These are phyloP conservation scores for Folsomia manolachei DNA, from an alignment of 2,888 invertebrate species.

Conservation along the genomic window DNA sequence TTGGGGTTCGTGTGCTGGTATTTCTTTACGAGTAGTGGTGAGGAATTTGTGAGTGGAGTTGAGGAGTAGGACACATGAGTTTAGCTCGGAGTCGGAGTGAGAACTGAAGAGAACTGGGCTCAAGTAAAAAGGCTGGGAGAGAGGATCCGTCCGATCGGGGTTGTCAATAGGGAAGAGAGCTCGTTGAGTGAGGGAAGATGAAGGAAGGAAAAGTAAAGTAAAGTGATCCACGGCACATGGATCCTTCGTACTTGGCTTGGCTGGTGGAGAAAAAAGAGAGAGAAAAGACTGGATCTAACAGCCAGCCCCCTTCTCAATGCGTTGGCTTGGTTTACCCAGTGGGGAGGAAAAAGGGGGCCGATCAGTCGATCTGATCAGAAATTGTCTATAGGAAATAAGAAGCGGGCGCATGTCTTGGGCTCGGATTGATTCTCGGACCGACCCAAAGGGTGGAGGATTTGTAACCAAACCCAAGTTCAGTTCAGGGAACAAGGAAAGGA, in stretches of 20 bases:
- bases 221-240: neutral
- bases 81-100: slow-evolving; percentile 49
- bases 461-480: slow-evolving; percentile 50
- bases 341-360: slow-evolving; percentile 43
- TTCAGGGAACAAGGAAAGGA: too few species aligned
- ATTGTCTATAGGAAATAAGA: slow-evolving; percentile 51
- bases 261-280: slow-evolving; percentile 16
- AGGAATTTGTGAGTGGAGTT: slow-evolving; percentile 6
- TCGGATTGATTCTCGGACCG: slow-evolving; percentile 50
- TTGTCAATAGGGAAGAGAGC: slow-evolving; percentile 48
- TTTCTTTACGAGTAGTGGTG: too few species aligned
- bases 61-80: slow-evolving; percentile 50
- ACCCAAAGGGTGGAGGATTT: slow-evolving; percentile 51
- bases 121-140: slow-evolving; percentile 31
- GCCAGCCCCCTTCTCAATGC: slow-evolving; percentile 38
- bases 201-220: slow-evolving; percentile 13
- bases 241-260: too few species aligned
- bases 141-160: slow-evolving; percentile 39
- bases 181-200: slow-evolving; percentile 1
- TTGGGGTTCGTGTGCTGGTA: neutral
- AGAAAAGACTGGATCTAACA: neutral
- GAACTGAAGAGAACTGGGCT: slow-evolving; percentile 43
- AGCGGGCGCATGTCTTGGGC: slow-evolving; percentile 50
- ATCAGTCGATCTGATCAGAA: slow-evolving; percentile 51
- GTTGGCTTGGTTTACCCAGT: slow-evolving; percentile 44